phyloP scores from a whole-genome alignment of 1,140 invertebrate species.

The Papilio aristodemus region DNA sequence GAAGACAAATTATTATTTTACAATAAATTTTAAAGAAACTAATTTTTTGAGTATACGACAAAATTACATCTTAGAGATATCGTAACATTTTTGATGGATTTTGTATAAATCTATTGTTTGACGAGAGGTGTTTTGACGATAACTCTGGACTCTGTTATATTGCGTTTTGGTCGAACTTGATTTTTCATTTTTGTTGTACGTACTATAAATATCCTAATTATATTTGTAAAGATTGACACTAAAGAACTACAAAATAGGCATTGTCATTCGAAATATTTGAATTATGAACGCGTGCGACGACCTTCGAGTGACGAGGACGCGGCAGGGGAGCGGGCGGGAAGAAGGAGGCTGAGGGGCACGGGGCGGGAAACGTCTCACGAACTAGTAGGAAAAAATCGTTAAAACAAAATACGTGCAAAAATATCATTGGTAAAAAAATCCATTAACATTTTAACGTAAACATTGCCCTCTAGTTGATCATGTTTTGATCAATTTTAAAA shows the following conservation, averaged over 20 bases:
- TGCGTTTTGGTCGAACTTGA: no score
- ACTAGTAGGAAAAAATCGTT: constrained; percentile 45
- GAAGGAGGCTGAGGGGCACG: no score
- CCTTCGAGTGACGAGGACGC: constrained; percentile 53
- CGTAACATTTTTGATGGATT: neutral
- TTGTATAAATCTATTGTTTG: neutral
- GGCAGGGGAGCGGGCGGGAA: constrained; percentile 39
- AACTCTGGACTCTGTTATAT: neutral
- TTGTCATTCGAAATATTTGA: constrained; percentile 56
- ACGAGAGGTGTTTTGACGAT: no score
- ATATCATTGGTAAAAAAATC: neutral
- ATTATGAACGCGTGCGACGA: constrained; percentile 54
- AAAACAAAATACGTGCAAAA: constrained; percentile 25
- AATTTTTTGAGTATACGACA: neutral
- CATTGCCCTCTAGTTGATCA: no score
- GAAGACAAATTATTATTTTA: neutral
- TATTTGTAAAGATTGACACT: no score
- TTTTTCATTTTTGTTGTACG: no score
- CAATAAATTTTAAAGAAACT: neutral
- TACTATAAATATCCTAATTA: neutral
- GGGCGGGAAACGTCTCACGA: constrained; percentile 26
- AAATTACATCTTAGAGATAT: neutral
- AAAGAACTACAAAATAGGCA: constrained; percentile 47
- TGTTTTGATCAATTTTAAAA: no score
- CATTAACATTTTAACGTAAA: neutral